Evolutionary conservation across 2,797 vertebrate species (phyloP).

Genomic region (Enteromius radiatus): DNA sequence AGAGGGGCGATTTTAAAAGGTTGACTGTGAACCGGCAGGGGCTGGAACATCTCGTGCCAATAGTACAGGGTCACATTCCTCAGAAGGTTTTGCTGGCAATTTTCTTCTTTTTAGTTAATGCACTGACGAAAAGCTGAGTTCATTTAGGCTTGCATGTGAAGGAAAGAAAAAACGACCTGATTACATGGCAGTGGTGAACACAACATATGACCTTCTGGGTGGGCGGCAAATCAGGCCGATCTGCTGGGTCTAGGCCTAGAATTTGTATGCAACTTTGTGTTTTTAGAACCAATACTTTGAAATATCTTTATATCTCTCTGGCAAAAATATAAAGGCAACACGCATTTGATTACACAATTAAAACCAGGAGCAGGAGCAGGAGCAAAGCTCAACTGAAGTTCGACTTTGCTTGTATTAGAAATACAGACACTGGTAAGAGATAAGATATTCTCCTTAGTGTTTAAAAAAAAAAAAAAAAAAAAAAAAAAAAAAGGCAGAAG

Average conservation of each 20-base stretch:
- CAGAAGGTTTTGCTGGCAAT: slow-evolving; percentile 58
- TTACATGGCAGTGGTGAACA: slow-evolving; percentile 22
- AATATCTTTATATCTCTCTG: neutral
- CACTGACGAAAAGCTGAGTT: slow-evolving; percentile 61
- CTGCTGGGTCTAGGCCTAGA: neutral
- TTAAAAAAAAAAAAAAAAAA: neutral
- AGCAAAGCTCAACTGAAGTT: slow-evolving; percentile 55
- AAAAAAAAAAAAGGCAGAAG: neutral
- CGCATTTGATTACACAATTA: neutral
- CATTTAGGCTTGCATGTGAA: slow-evolving; percentile 31
- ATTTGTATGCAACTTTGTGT: neutral
- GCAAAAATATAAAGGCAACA: neutral
- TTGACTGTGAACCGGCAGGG: neutral
- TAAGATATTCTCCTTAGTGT: slow-evolving; percentile 36
- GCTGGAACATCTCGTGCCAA: slow-evolving; percentile 36
- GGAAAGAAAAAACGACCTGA: slow-evolving; percentile 53
- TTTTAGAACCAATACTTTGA: neutral
- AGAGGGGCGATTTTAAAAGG: neutral
- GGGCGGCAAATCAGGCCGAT: neutral
- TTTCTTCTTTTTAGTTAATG: slow-evolving; percentile 56
- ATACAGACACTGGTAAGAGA: slow-evolving; percentile 42
- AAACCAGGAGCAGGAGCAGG: neutral
- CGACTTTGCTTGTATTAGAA: slow-evolving; percentile 50
- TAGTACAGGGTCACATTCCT: slow-evolving; percentile 70
- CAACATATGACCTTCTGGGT: neutral